Percentiles rank a stretch among this genome's conserved stretches.
Evolutionary conservation across 2,113 vertebrate species (phyloP).

Genomic region (Cariama cristata): DNA sequence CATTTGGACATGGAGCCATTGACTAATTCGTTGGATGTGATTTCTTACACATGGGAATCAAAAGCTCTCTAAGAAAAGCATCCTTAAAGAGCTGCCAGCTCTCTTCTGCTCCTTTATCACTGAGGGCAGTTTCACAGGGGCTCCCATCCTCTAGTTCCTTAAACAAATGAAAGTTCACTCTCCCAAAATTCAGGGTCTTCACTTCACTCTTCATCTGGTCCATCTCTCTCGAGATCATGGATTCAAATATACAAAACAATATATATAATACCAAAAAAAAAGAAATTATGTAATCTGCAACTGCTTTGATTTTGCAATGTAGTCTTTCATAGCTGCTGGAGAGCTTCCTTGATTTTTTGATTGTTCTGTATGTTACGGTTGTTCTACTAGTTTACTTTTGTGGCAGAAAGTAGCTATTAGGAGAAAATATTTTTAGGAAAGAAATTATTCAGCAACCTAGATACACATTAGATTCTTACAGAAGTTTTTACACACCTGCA

Average conservation of each 20-base stretch:
- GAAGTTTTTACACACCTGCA: not conserved
- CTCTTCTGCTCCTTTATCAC: not conserved
- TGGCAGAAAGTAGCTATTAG: not conserved
- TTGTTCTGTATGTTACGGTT: not conserved
- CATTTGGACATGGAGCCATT: not conserved
- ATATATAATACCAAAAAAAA: not conserved
- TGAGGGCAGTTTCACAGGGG: not conserved
- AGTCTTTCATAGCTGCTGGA: not conserved
- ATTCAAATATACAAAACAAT: not conserved
- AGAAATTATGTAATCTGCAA: not conserved
- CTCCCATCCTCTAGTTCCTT: not conserved
- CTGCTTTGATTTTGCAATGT: not conserved
- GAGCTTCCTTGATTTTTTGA: not conserved
- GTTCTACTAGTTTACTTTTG: not conserved
- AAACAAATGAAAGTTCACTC: not conserved
- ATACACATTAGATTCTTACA: not conserved
- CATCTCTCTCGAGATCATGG: accelerated
- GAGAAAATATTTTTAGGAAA: not conserved
- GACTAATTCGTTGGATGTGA: not conserved
- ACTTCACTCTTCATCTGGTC: not conserved
- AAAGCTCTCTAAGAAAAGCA: not conserved
- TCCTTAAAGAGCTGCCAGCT: not conserved
- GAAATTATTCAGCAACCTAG: not conserved
- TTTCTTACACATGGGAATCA: not conserved
- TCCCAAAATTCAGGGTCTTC: not conserved